Evolutionary conservation across 2,113 vertebrate species (phyloP).

Genomic region (Carlito syrichta): DNA sequence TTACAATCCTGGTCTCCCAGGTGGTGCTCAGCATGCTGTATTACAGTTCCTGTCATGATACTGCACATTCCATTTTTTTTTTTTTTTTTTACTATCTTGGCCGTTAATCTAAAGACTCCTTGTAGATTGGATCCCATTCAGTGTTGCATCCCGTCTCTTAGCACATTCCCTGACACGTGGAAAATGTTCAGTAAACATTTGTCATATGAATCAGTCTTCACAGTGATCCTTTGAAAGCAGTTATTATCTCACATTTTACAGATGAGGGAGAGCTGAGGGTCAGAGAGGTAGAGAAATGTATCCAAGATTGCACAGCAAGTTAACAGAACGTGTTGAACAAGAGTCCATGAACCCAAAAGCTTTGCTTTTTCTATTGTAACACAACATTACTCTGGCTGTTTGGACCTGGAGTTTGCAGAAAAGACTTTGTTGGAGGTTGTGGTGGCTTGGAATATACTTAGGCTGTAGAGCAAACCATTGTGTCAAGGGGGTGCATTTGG

Average conservation of each 20-base stretch:
- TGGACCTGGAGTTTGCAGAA: background rate
- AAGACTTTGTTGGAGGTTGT: background rate
- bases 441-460: background rate
- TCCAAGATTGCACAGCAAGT: background rate
- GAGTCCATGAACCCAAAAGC: background rate
- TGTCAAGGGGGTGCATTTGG: background rate
- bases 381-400: background rate
- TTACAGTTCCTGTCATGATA: accelerated
- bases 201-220: background rate
- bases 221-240: background rate
- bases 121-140: background rate
- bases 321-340: background rate
- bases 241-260: background rate
- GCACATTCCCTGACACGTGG: background rate
- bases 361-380: background rate
- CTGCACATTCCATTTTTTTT: background rate
- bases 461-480: background rate
- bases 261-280: background rate
- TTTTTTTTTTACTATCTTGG: background rate
- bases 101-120: background rate
- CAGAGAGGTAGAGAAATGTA: background rate
- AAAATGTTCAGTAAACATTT: background rate
- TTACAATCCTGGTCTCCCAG: background rate
- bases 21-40: background rate
- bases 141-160: background rate